These are phyloP conservation scores for Porites lobata DNA, from an alignment of 92 coral and sea anemone genomes.

Conservation along the genomic window DNA sequence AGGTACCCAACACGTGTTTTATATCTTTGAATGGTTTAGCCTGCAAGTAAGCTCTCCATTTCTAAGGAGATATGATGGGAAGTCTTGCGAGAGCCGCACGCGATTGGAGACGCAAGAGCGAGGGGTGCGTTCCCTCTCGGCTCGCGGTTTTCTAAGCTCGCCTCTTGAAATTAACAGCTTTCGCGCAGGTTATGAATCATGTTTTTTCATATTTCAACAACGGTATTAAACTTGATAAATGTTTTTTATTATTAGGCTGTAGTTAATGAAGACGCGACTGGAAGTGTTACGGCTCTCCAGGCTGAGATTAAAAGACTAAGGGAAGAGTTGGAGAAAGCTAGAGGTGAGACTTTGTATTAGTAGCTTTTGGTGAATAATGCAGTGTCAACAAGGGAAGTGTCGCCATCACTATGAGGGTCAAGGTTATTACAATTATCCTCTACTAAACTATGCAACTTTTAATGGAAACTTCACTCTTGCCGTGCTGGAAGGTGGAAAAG, in stretches of 20 bases:
- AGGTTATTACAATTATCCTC: too few relatives aligned
- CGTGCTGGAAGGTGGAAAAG: too few relatives aligned
- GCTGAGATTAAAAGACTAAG: conserved; percentile 91
- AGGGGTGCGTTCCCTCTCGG: too few relatives aligned
- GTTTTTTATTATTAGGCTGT: conserved; percentile 75
- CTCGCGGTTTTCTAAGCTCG: too few relatives aligned
- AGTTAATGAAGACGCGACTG: conserved; percentile 95
- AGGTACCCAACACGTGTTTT: conserved; percentile 50
- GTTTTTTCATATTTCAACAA: background rate
- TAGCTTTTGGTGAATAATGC: background rate
- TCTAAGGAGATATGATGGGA: too few relatives aligned
- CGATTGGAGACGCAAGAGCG: too few relatives aligned
- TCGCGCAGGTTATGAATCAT: background rate
- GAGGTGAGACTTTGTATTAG: conserved; percentile 66
- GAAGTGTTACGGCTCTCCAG: conserved; percentile 94
- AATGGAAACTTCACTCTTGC: too few relatives aligned
- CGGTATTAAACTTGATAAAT: background rate
- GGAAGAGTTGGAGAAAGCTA: conserved; percentile 82
- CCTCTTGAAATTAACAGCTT: too few relatives aligned
- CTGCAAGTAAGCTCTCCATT: background rate
- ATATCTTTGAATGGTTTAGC: background rate
- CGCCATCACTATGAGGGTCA: too few relatives aligned
- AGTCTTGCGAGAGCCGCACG: too few relatives aligned
- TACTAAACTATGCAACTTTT: too few relatives aligned
- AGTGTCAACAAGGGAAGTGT: too few relatives aligned